A percentile compares a stretch with the other conserved stretches of the same genome.
Evolutionary conservation across 2,113 vertebrate species (phyloP).

Genomic region (Python bivittatus): DNA sequence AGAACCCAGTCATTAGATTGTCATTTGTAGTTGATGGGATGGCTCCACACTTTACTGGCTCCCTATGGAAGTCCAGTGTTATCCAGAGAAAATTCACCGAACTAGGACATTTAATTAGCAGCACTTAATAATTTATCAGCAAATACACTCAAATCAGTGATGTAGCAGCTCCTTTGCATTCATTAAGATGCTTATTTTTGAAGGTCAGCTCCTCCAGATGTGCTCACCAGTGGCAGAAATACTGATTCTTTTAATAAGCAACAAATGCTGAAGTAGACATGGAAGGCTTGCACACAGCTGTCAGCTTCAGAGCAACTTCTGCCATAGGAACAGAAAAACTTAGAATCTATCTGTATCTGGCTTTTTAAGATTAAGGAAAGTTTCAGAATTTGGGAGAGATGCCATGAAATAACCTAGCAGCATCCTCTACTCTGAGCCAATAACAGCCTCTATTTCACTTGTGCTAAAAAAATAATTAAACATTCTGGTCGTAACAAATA

Average conservation of each 20-base stretch:
- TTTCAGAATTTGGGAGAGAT: neutral
- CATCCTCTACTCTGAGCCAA: neutral
- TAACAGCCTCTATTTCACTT: neutral
- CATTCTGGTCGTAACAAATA: neutral
- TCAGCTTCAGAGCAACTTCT: neutral
- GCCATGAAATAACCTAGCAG: constrained; percentile 8
- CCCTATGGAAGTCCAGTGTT: no score
- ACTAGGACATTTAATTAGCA: neutral
- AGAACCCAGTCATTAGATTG: neutral
- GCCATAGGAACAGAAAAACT: neutral
- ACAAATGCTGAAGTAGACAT: neutral
- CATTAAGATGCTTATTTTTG: neutral
- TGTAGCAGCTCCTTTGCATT: neutral
- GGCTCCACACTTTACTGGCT: neutral
- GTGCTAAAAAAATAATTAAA: neutral
- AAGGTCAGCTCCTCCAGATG: neutral
- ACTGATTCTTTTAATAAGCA: neutral
- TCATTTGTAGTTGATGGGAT: neutral
- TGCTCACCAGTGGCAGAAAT: neutral
- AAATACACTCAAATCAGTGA: neutral
- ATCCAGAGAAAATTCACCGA: neutral
- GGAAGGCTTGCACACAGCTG: neutral
- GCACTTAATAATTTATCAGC: neutral
- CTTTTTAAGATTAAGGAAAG: neutral
- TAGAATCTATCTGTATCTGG: neutral